Evolutionary conservation across 2,888 invertebrate genomes (phyloP).

Genomic region (Atrina japonica): DNA sequence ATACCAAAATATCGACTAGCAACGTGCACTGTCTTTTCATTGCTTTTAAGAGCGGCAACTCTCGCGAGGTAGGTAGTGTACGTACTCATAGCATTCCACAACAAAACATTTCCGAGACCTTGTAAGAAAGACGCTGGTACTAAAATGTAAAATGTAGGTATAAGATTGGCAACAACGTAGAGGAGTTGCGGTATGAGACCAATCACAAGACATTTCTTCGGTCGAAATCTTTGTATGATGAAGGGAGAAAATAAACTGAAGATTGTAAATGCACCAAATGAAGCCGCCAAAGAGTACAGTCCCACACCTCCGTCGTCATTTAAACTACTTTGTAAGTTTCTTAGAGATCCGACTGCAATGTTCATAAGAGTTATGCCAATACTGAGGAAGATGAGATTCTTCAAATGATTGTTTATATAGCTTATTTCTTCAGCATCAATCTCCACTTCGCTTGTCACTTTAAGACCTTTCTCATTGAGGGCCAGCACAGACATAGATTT

Average conservation of each 20-base stretch:
- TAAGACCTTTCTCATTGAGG: constrained; percentile 13
- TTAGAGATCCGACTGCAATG: constrained; percentile 70
- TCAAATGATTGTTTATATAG: constrained; percentile 60
- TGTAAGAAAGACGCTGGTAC: constrained; percentile 69
- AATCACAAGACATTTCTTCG: constrained; percentile 64
- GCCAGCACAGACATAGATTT: constrained; percentile 28
- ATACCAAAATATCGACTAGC: constrained; percentile 76
- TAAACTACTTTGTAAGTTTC: constrained; percentile 78
- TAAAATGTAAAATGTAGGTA: constrained; percentile 71
- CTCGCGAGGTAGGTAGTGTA: constrained; percentile 75
- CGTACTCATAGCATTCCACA: constrained; percentile 78
- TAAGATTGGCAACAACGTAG: constrained; percentile 72
- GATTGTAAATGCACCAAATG: constrained; percentile 70
- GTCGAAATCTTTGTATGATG: constrained; percentile 72
- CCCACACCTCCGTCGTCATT: constrained; percentile 75
- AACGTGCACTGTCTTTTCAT: constrained; percentile 61
- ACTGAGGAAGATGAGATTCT: constrained; percentile 73
- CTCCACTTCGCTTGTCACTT: constrained; percentile 3
- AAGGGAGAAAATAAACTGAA: constrained; percentile 75
- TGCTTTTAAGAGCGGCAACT: constrained; percentile 64
- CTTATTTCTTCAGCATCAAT: constrained; percentile 21
- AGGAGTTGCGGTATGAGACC: constrained; percentile 65
- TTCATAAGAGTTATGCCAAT: constrained; percentile 69
- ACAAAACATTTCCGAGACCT: constrained; percentile 71
- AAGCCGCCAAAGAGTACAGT: constrained; percentile 69